A percentile compares a stretch with the other conserved stretches of the same genome.
Evolutionary conservation across 1,140 invertebrate genomes (phyloP).

Genomic region (Drosophila ohnishii): DNA sequence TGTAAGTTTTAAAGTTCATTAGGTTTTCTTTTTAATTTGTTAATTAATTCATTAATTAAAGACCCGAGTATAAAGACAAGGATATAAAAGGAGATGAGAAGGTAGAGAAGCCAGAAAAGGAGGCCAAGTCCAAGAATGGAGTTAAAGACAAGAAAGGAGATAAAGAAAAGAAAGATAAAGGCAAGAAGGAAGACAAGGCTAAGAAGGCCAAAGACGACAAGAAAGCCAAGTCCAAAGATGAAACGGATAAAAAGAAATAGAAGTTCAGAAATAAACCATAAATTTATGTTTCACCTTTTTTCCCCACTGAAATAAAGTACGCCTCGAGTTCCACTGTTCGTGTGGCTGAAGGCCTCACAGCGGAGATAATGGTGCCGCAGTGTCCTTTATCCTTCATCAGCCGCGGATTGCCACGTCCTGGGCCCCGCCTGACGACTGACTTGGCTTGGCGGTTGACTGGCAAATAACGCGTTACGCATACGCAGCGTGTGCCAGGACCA

Average conservation of each 20-base stretch:
- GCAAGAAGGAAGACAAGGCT: neutral
- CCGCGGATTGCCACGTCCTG: constrained; percentile 33
- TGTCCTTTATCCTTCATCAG: constrained; percentile 62
- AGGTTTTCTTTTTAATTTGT: neutral
- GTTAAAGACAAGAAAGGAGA: neutral
- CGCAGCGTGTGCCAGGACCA: constrained; percentile 47
- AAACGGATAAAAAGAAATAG: constrained; percentile 13
- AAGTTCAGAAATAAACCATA: neutral
- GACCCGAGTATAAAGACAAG: constrained; percentile 5
- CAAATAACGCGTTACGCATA: constrained; percentile 71
- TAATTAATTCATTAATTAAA: neutral
- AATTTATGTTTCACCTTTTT: neutral
- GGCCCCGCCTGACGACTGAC: constrained; percentile 7
- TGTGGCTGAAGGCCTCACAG: constrained; percentile 34
- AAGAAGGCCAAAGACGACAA: constrained; percentile 7
- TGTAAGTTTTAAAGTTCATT: constrained; percentile 2
- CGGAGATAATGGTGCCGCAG: constrained; percentile 57
- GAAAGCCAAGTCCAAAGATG: neutral
- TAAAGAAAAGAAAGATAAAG: neutral
- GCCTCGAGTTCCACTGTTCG: constrained; percentile 14
- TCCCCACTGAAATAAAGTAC: constrained; percentile 6
- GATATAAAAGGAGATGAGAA: neutral
- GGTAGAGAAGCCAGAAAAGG: neutral
- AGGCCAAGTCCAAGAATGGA: neutral
- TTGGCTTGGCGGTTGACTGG: constrained; percentile 64